Evolutionary conservation across 2,797 vertebrate species (phyloP).

Genomic region (Urosaurus nigricauda): DNA sequence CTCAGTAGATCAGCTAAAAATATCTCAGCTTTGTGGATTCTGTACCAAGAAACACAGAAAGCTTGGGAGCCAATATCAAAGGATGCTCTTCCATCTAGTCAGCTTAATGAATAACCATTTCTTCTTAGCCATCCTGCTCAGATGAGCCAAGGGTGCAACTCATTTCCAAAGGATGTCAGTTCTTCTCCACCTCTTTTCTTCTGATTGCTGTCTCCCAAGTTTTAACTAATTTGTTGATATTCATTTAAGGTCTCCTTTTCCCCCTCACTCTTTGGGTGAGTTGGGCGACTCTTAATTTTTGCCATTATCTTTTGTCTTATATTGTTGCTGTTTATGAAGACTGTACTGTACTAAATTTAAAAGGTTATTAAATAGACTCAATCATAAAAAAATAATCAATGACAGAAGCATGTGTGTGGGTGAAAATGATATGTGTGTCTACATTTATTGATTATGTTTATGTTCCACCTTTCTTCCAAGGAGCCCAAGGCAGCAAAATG

Average conservation of each 20-base stretch:
- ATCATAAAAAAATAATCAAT: no score
- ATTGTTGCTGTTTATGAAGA: no score
- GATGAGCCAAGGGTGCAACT: constrained; percentile 3
- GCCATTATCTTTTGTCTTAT: not conserved
- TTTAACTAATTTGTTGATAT: constrained; percentile 17
- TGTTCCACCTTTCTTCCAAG: not conserved
- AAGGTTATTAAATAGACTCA: not conserved
- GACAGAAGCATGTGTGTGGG: not conserved
- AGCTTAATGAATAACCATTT: constrained; percentile 9
- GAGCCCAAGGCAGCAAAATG: not conserved
- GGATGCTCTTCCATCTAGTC: not conserved
- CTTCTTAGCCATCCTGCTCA: constrained; percentile 7
- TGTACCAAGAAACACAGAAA: not conserved
- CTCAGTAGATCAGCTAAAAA: constrained; percentile 1
- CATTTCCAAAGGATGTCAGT: not conserved
- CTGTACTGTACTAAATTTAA: not conserved
- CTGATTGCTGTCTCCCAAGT: not conserved
- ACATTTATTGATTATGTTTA: not conserved
- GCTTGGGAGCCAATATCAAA: constrained; percentile 19
- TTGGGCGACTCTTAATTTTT: not conserved
- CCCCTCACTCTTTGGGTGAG: not conserved
- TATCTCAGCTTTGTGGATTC: constrained; percentile 8
- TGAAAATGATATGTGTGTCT: no score
- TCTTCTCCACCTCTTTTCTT: constrained; percentile 10
- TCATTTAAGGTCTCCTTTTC: not conserved